These are phyloP conservation scores for Notarius lentiginosus DNA, from an alignment of 2,113 vertebrate species.

Conservation along the genomic window DNA sequence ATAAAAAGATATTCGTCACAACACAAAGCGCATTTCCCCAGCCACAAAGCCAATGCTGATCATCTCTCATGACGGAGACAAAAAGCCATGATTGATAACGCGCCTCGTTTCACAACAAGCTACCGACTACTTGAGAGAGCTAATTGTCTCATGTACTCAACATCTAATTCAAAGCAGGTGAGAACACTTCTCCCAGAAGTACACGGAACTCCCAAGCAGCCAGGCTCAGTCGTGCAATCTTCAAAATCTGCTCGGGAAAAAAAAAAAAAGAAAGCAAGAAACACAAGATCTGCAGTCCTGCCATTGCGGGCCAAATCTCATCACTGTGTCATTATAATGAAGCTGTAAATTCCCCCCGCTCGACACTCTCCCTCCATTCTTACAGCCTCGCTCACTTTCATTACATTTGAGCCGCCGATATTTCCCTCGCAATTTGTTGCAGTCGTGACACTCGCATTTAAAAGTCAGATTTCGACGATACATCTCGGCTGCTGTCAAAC, in stretches of 20 bases:
- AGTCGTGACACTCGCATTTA: constrained; percentile 45
- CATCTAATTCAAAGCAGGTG: constrained; percentile 40
- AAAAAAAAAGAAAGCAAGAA: constrained; percentile 9
- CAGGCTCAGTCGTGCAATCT: constrained; percentile 30
- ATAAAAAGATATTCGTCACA: constrained; percentile 51
- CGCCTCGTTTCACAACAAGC: constrained; percentile 34
- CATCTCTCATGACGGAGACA: constrained; percentile 16
- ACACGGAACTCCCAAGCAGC: constrained; percentile 40
- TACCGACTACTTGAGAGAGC: constrained; percentile 35
- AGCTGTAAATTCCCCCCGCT: constrained; percentile 43
- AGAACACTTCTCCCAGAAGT: constrained; percentile 43
- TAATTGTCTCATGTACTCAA: constrained; percentile 46
- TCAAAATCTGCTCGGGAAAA: constrained; percentile 41
- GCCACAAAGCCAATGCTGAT: not conserved
- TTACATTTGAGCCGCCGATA: constrained; percentile 47
- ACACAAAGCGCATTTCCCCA: constrained; percentile 19
- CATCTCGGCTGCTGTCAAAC: constrained; percentile 52
- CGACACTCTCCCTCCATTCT: constrained; percentile 29
- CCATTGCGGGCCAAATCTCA: constrained; percentile 36
- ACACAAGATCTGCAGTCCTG: constrained; percentile 33
- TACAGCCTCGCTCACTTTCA: constrained; percentile 41
- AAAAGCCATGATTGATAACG: constrained; percentile 36
- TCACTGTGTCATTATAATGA: constrained; percentile 52
- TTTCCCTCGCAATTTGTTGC: constrained; percentile 46
- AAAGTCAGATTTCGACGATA: constrained; percentile 52